Conservation (phyloP, 1,140 invertebrate genomes). For the Drosophila sucinea region DNA sequence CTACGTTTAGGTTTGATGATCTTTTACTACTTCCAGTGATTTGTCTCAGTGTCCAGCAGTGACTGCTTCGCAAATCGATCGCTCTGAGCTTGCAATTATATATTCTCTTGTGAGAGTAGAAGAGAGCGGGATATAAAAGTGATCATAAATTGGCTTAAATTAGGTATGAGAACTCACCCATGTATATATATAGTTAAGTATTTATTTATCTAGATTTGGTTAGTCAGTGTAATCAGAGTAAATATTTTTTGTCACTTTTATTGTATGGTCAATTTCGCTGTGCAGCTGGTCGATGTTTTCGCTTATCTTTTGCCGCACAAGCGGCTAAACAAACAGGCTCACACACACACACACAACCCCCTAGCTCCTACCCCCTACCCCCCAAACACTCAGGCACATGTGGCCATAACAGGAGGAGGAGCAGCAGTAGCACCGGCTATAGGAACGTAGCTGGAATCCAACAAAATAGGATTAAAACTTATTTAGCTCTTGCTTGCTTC, state of each 20-base stretch:
- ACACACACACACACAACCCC: conserved; percentile 9
- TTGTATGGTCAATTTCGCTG: conserved; percentile 5
- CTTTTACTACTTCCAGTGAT: too few species aligned
- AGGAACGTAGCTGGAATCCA: conserved; percentile 55
- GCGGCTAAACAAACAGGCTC: conserved; percentile 54
- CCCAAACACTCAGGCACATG: conserved; percentile 35
- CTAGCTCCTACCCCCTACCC: conserved; percentile 6
- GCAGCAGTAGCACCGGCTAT: neutral
- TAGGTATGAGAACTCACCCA: too few species aligned
- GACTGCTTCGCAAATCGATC: too few species aligned
- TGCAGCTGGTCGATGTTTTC: conserved; percentile 46
- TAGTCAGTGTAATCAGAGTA: conserved; percentile 37
- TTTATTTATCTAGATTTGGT: conserved; percentile 25
- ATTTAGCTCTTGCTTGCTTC: conserved; percentile 52
- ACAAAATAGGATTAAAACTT: conserved; percentile 76
- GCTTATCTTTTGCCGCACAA: conserved; percentile 43
- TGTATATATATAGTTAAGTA: too few species aligned
- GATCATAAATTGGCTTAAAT: too few species aligned
- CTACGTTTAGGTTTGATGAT: too few species aligned
- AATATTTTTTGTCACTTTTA: conserved; percentile 23
- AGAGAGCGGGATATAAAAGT: too few species aligned
- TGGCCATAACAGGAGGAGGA: neutral
- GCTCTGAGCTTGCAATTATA: too few species aligned
- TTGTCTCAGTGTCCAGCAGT: too few species aligned
- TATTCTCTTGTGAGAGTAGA: too few species aligned